Evolutionary conservation across 2,113 vertebrate species (phyloP), one percentile per base, ranked within the genome.

Genomic region (Brienomyrus longianalis): DNA sequence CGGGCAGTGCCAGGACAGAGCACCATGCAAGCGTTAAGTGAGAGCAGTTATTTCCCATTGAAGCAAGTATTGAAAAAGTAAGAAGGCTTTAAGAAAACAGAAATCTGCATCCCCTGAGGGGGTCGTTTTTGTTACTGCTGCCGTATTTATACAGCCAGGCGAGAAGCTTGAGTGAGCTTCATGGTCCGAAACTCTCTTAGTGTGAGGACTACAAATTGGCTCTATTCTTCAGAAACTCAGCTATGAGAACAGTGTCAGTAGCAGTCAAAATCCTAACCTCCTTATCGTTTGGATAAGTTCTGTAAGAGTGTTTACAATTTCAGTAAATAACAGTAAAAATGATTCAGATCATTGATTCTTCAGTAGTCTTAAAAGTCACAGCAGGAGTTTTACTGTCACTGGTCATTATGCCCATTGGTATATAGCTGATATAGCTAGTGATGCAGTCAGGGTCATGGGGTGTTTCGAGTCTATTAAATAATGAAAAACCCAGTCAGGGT

Each of bases 141-240:
- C 23, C 1, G 8, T 83, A 84, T 86, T 86, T 56, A 52, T n/a
- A 35, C 51, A 86, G 85, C 15, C 48, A 35, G 10, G 50, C n/a
- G 27, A 35, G 85, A 56, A 52, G 85, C 85, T 87, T 54, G 50
- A 7, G 11, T 56, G 48, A 87, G 51, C 27, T 54, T 35, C 85
- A 52, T 54, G 85, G 48, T 56, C 23, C 2, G 3, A 17, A 87
- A 27, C 48, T 87, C 5, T 54, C 50, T 35, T 21, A 35, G 51
- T 54, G 50, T 56, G 85, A 87, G 48, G n/a, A 54, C 85, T 56
- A 86, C 85, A 86, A 86, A 86, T 56, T 54, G 85, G 51, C 85
- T 52, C 4, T 19, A 54, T 86, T 86, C n/a, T 86, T 54, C 51
- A 31, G 48, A 86, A 86, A 39, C 27, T 19, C 48, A 39, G n/a